Base-by-base conservation (phyloP, 1,140 invertebrate species). In the Penaeus japonicus region DNA sequence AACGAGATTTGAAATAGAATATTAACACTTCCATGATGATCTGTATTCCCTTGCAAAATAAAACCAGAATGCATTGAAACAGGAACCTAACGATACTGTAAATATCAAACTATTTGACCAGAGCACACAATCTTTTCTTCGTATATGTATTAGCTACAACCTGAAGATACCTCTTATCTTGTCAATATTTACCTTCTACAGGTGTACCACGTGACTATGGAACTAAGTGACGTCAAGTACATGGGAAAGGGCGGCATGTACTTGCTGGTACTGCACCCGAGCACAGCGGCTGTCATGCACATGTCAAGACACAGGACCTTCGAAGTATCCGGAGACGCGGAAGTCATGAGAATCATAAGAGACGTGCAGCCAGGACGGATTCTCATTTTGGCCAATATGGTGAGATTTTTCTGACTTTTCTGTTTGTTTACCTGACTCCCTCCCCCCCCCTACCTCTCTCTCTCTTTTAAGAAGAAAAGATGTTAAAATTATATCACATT, bases 181-280 rank as follows among this genome's bases (percentile, higher is more conserved):
- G n/a, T n/a, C n/a, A n/a, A n/a, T n/a, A 32, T 84, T 5, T 15
- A 1, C 35, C 7, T 53, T 59, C 35, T 3, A 3, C 47, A 87
- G 85, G 65, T 87, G 2, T 18, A 54, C 3, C 39, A 20, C 15
- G 85, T 75, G 65, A 30, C 20, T 4, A 87, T 87, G 85, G 53
- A 27, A 0, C 4, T 32, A 20, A 24, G 62, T 53, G 77, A 89
- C 55, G 57, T 89, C 47, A 77, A 57, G 57, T 70, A 54, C 54
- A 89, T 89, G 81, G 84, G 53, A 35, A 55, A 75, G 24, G 87
- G 84, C 7, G 89, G 89, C 22, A 35, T 89, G 7, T 87, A 89
- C 70, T 57, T 89, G n/a, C 5, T 80, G 0, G 89, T 89, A n/a
- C 75, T 89, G 17, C 57, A 89, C 78, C 84, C 59, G 3, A 17